These are phyloP conservation scores for Pogonognathellus flavescens DNA, from an alignment of 1,140 invertebrate genomes.

Conservation along the genomic window DNA sequence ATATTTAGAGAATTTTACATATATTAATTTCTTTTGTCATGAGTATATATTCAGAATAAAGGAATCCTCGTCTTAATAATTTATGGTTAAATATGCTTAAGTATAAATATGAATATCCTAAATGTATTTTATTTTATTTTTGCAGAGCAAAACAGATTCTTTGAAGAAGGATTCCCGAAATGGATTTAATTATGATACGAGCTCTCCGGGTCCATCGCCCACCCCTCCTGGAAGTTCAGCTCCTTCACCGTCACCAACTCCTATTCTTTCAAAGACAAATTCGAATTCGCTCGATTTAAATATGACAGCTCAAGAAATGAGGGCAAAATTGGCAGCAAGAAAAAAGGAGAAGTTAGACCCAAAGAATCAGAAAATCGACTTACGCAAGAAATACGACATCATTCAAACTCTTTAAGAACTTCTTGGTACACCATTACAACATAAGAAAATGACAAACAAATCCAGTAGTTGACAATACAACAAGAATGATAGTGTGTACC, in stretches of 20 bases:
- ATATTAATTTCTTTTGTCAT: too few species aligned
- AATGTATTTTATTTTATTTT: slow-evolving; percentile 27
- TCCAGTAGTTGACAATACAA: neutral
- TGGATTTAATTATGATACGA: slow-evolving; percentile 61
- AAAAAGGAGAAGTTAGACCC: slow-evolving; percentile 92
- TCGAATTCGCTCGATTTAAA: slow-evolving; percentile 72
- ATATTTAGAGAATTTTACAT: too few species aligned
- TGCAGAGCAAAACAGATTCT: slow-evolving; percentile 66
- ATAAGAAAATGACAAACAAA: neutral
- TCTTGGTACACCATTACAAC: neutral
- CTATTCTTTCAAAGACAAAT: slow-evolving; percentile 19
- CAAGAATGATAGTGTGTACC: neutral
- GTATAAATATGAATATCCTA: too few species aligned
- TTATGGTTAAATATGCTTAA: too few species aligned
- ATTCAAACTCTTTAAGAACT: slow-evolving; percentile 82
- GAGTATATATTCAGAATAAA: too few species aligned
- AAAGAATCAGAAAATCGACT: slow-evolving; percentile 88
- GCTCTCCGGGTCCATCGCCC: slow-evolving; percentile 61
- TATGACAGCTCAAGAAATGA: slow-evolving; percentile 89
- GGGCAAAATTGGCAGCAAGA: slow-evolving; percentile 84
- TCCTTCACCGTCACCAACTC: slow-evolving; percentile 62
- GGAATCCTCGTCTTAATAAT: too few species aligned
- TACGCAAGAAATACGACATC: slow-evolving; percentile 92
- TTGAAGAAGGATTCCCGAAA: slow-evolving; percentile 58
- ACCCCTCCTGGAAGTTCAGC: slow-evolving; percentile 63